These are phyloP conservation scores for Hipposideros armiger DNA, from an alignment of 2,113 vertebrate species.

Conservation along the genomic window DNA sequence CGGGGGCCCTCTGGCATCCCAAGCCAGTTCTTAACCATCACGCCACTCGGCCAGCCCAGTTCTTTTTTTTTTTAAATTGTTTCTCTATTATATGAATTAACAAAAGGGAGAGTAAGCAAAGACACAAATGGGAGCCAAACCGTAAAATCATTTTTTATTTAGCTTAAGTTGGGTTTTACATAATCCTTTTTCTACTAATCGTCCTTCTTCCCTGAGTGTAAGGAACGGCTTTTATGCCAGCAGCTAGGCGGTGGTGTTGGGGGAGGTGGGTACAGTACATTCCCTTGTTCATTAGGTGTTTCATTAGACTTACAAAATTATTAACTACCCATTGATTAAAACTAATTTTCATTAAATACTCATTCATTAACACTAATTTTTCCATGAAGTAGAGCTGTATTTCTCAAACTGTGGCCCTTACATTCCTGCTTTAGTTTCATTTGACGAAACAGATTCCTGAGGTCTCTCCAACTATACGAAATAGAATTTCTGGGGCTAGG, in stretches of 20 bases:
- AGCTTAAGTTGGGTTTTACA: neutral
- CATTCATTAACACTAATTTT: constrained; percentile 11
- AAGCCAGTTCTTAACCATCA: no score
- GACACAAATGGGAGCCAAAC: neutral
- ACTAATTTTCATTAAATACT: constrained; percentile 9
- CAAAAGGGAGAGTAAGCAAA: neutral
- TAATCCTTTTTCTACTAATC: neutral
- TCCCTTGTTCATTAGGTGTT: neutral
- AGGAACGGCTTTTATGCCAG: neutral
- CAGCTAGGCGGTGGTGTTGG: neutral
- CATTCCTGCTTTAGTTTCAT: neutral
- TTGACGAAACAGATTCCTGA: neutral
- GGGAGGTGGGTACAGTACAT: neutral
- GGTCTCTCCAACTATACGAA: neutral
- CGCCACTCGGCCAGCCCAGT: no score
- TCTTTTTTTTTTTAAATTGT: neutral
- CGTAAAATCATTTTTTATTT: neutral
- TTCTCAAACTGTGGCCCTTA: neutral
- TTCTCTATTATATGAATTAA: neutral
- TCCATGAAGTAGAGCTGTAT: neutral
- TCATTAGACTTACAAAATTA: neutral
- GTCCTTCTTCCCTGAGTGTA: neutral
- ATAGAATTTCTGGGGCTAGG: neutral
- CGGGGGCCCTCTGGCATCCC: no score
- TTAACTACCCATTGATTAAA: neutral